Evolutionary conservation across 2,113 vertebrate species (phyloP).

Genomic region (Aptenodytes forsteri): DNA sequence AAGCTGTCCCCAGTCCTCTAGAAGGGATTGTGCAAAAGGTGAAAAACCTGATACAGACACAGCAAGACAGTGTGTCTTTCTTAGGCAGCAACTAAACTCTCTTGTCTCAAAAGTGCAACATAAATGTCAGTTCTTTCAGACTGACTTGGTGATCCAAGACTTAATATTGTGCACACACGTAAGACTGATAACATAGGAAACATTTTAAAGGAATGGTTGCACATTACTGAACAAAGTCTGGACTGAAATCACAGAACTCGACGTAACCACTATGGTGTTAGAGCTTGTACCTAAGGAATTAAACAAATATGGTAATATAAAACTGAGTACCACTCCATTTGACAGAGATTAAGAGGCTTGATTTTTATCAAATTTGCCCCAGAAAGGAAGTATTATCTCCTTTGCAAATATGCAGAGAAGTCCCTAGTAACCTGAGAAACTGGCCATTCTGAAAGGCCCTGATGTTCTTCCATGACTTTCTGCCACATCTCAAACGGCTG

Average conservation of each 20-base stretch:
- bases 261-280: slow-evolving; percentile 22
- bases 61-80: neutral
- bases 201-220: slow-evolving; percentile 1
- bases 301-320: neutral
- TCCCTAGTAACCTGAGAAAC: neutral
- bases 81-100: neutral
- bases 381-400: neutral
- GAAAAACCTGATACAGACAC: neutral
- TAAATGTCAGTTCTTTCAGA: neutral
- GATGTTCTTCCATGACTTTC: neutral
- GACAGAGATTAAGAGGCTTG: slow-evolving; percentile 34
- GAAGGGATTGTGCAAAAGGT: neutral
- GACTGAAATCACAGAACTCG: slow-evolving; percentile 35
- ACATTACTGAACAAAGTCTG: slow-evolving; percentile 9
- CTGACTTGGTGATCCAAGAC: neutral
- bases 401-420: slow-evolving; percentile 15
- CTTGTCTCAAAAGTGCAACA: neutral
- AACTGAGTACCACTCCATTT: neutral
- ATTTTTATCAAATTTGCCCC: neutral
- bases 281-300: slow-evolving; percentile 49
- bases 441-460: neutral
- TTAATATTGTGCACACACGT: neutral
- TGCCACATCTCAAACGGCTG: neutral
- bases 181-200: neutral
- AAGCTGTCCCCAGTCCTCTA: neutral